These are phyloP conservation scores for Aphodius sticticus DNA, from an alignment of 2,888 invertebrate species.

Conservation along the genomic window DNA sequence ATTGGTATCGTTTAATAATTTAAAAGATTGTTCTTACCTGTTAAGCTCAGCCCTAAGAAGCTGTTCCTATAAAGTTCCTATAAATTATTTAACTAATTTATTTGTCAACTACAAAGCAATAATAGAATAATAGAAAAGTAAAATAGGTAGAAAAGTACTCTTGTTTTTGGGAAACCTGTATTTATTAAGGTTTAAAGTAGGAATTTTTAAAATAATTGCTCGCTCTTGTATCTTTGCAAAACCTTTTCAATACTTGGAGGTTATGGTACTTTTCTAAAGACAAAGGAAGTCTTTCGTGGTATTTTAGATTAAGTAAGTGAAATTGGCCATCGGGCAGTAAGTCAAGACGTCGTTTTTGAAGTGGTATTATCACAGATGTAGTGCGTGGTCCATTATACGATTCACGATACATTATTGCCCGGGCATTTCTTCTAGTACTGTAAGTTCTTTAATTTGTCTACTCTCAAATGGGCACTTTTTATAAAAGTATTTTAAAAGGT, in stretches of 20 bases:
- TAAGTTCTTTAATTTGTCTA: background rate
- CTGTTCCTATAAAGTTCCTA: too few species aligned
- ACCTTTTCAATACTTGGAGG: background rate
- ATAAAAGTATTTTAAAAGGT: background rate
- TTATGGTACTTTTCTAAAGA: background rate
- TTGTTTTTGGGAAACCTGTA: too few species aligned
- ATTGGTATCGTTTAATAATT: too few species aligned
- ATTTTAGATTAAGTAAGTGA: background rate
- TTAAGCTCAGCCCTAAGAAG: too few species aligned
- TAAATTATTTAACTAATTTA: too few species aligned
- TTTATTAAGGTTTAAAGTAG: too few species aligned
- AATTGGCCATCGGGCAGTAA: background rate
- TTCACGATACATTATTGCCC: background rate
- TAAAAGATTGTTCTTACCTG: too few species aligned
- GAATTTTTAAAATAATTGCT: too few species aligned
- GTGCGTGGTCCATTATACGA: background rate
- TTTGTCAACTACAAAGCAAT: too few species aligned
- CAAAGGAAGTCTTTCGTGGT: background rate
- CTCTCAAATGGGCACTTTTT: slow-evolving; percentile 4
- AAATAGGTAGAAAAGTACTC: too few species aligned
- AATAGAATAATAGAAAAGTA: too few species aligned
- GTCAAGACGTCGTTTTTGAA: background rate
- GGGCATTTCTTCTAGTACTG: background rate
- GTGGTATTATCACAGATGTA: background rate
- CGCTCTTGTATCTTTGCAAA: background rate